phyloP scores from a whole-genome alignment of 2,797 vertebrate species.

The Neosilurus hyrtlii region DNA sequence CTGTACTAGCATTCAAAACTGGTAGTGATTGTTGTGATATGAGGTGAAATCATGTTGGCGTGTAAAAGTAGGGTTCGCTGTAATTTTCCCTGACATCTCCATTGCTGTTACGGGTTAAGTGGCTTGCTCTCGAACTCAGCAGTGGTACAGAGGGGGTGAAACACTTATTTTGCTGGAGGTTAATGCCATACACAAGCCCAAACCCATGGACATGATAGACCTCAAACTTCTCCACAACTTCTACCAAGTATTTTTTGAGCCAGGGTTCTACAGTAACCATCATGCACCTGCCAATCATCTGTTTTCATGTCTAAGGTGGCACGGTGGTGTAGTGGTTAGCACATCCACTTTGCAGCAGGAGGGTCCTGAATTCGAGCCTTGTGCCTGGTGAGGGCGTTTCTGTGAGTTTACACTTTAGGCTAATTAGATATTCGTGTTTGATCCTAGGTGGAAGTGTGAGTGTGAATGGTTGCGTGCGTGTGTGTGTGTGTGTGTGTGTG shows the following conservation, averaged over 20 bases:
- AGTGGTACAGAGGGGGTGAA: neutral
- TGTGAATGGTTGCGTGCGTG: too few species aligned
- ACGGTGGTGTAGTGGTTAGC: neutral
- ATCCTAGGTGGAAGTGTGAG: too few species aligned
- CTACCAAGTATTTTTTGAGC: too few species aligned
- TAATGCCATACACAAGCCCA: neutral
- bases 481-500: too few species aligned
- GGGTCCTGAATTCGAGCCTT: too few species aligned
- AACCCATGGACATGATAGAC: neutral
- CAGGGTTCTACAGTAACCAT: too few species aligned
- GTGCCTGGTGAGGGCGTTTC: too few species aligned
- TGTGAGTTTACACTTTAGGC: too few species aligned
- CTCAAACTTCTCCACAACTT: neutral
- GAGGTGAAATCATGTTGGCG: neutral
- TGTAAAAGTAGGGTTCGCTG: neutral
- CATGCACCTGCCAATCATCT: neutral
- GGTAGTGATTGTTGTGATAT: neutral
- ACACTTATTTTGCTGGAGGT: neutral
- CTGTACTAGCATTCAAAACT: neutral
- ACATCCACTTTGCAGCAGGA: too few species aligned
- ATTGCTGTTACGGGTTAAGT: neutral
- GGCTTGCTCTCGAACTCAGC: neutral
- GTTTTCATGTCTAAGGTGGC: neutral
- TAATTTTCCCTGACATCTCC: slow-evolving; percentile 8
- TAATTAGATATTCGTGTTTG: too few species aligned